Base-by-base conservation (phyloP, 2,888 invertebrate species). In the Cephonodes hylas region DNA sequence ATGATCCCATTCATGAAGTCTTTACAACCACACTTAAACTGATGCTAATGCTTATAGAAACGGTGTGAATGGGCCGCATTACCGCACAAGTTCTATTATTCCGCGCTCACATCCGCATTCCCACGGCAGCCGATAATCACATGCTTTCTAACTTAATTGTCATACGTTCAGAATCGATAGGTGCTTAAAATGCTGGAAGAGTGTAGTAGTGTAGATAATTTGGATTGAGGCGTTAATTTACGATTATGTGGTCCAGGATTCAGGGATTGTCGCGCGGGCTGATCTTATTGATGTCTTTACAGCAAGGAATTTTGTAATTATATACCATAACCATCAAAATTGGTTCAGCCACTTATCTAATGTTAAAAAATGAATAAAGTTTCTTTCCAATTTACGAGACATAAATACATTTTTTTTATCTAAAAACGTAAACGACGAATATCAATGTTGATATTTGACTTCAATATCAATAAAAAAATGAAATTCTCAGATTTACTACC, bases 101-200 rank as follows among this genome's bases (percentile, higher is more conserved):
- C 60, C 46, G 10, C n/a, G 18, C 38, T 58, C 58, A 60, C 10
- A 20, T 20, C 48, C 42, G 8, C 27, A 59, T 58, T 48, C 60
- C 18, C 48, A 42, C 42, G 42, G 58, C 34, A 58, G 18, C 58
- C 61, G 64, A 66, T 70, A 71, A 72, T 70, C 72, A 73, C 61
- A 62, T 64, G 61, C 65, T 56, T 68, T 69, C 70, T 64, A 68
- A 71, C 69, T 69, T 74, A 75, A 77, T 75, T 74, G 74, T 74
- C 76, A 56, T 65, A 64, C 69, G 71, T 66, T 62, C 63, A 59
- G 13, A 25, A 38, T 42, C 27, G 65, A 61, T 67, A 71, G 70
- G 74, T 75, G 76, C 72, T 68, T n/a, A n/a, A n/a, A 73, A 71
- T 74, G 75, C 69, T 69, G 66, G 72, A 72, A 68, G 68, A 75